These are phyloP conservation scores for Coreius guichenoti DNA, from an alignment of 2,797 vertebrate genomes.

Conservation along the genomic window DNA sequence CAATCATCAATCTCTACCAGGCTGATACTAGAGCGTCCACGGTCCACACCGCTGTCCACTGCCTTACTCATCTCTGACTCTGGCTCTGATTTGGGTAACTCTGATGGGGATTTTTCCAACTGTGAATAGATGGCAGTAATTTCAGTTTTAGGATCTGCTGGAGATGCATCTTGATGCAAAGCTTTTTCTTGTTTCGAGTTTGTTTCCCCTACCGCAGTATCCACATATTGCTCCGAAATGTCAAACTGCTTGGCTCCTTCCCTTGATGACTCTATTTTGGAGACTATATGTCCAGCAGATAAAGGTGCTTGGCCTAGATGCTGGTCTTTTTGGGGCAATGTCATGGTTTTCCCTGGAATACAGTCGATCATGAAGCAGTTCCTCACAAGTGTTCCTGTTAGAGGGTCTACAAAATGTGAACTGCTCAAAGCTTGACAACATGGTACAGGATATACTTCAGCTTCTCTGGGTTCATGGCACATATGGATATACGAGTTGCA, in stretches of 20 bases:
- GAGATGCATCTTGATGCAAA: slow-evolving; percentile 59
- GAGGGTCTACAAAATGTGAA: slow-evolving; percentile 80
- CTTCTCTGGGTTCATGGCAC: slow-evolving; percentile 74
- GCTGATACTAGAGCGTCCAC: slow-evolving; percentile 74
- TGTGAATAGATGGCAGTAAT: slow-evolving; percentile 65
- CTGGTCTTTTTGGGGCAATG: slow-evolving; percentile 69
- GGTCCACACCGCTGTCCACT: slow-evolving; percentile 67
- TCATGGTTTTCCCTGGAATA: slow-evolving; percentile 70
- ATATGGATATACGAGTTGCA: slow-evolving; percentile 76
- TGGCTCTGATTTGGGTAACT: slow-evolving; percentile 66
- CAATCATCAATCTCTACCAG: slow-evolving; percentile 80
- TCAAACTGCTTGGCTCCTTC: slow-evolving; percentile 53
- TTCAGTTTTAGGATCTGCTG: slow-evolving; percentile 64
- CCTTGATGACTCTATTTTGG: slow-evolving; percentile 66
- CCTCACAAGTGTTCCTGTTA: slow-evolving; percentile 77
- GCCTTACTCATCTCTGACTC: slow-evolving; percentile 71
- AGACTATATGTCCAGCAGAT: slow-evolving; percentile 71
- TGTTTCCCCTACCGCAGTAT: slow-evolving; percentile 57
- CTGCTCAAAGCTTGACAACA: slow-evolving; percentile 72
- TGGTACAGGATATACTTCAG: slow-evolving; percentile 66
- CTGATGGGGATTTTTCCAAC: slow-evolving; percentile 67
- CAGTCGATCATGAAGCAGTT: slow-evolving; percentile 73
- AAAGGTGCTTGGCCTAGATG: slow-evolving; percentile 73
- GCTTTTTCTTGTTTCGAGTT: slow-evolving; percentile 60
- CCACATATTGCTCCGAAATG: slow-evolving; percentile 65